phyloP scores from a whole-genome alignment of 2,113 vertebrate genomes.

The Sebastes fasciatus region DNA sequence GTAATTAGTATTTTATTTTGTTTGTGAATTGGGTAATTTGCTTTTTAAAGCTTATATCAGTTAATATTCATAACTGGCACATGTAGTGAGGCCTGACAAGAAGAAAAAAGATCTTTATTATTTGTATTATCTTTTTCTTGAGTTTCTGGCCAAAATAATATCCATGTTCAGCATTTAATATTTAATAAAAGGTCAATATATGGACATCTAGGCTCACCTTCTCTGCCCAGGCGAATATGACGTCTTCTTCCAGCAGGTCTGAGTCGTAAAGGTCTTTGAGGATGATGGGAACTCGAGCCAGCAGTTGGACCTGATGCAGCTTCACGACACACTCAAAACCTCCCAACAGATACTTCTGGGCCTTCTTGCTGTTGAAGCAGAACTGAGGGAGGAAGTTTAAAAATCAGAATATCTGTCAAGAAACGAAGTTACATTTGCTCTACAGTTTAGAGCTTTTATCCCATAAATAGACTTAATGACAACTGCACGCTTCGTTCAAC shows the following conservation, averaged over 20 bases:
- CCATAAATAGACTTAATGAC: not conserved
- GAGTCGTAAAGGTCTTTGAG: constrained; percentile 97
- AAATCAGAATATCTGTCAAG: not conserved
- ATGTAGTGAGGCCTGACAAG: too few relatives aligned
- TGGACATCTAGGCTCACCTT: constrained; percentile 83
- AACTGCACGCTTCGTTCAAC: constrained; percentile 31
- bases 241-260: constrained; percentile 96
- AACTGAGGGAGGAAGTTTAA: constrained; percentile 82
- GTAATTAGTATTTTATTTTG: too few relatives aligned
- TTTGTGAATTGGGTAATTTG: not conserved
- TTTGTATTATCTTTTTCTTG: not conserved
- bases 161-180: not conserved
- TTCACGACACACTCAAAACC: constrained; percentile 97
- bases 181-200: not conserved
- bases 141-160: not conserved
- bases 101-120: too few relatives aligned
- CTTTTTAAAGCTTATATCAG: not conserved
- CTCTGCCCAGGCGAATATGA: constrained; percentile 96
- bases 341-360: constrained; percentile 95
- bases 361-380: constrained; percentile 98
- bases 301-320: constrained; percentile 93
- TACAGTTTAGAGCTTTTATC: not conserved
- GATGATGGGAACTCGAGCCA: constrained; percentile 93
- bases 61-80: not conserved
- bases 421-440: not conserved